These are phyloP conservation scores for Himalopsyche kuldschensis DNA, from an alignment of 2,888 invertebrate genomes.

Conservation along the genomic window DNA sequence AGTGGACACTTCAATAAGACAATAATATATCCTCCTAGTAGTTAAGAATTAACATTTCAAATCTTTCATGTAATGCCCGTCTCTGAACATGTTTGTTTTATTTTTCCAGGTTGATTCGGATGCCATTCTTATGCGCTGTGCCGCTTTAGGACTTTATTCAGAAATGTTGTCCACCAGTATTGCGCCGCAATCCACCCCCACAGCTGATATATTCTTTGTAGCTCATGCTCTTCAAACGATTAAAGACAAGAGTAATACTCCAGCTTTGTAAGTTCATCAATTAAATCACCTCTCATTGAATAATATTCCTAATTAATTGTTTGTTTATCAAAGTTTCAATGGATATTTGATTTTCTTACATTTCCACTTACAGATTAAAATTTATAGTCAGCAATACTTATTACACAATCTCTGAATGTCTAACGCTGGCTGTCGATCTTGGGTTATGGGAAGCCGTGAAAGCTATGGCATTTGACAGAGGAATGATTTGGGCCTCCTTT, in stretches of 20 bases:
- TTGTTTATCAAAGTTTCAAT: neutral
- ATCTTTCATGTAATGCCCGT: too few relatives aligned
- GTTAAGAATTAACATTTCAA: too few relatives aligned
- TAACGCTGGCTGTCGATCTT: constrained; percentile 47
- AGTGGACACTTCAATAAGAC: neutral
- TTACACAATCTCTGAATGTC: constrained; percentile 24
- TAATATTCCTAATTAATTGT: neutral
- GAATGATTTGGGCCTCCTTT: constrained; percentile 47
- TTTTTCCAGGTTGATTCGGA: constrained; percentile 29
- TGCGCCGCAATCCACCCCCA: constrained; percentile 23
- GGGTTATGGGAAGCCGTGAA: constrained; percentile 55
- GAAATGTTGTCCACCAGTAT: constrained; percentile 32
- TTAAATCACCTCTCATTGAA: neutral
- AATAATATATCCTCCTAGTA: too few relatives aligned
- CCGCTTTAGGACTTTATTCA: constrained; percentile 28
- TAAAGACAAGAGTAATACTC: constrained; percentile 13
- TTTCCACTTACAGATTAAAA: constrained; percentile 29
- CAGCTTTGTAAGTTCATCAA: constrained; percentile 16
- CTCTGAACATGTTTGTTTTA: neutral
- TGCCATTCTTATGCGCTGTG: constrained; percentile 33
- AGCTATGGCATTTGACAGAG: constrained; percentile 23
- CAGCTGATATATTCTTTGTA: constrained; percentile 34
- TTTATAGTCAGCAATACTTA: constrained; percentile 23
- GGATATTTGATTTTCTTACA: neutral
- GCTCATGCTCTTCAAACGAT: constrained; percentile 19